phyloP scores from a whole-genome alignment of 2,113 vertebrate genomes.

The Microcebus murinus region DNA sequence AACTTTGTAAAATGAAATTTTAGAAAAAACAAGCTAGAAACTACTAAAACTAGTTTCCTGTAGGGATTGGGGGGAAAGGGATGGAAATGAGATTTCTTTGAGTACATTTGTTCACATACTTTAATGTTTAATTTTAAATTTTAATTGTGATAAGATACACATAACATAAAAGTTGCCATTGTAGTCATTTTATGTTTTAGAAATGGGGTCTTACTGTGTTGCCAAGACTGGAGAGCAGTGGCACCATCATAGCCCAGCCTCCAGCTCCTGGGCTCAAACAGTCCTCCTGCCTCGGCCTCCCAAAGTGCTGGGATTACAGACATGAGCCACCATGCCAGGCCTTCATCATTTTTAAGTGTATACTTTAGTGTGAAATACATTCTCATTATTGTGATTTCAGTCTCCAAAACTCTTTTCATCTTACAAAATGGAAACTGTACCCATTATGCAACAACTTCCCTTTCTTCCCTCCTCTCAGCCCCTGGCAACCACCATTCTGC shows the following conservation, averaged over 20 bases:
- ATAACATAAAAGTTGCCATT: neutral
- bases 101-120: neutral
- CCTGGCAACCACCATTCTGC: neutral
- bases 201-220: too few species aligned
- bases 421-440: neutral
- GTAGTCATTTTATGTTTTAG: neutral
- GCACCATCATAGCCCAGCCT: too few species aligned
- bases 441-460: neutral
- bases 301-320: too few species aligned
- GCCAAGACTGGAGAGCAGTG: too few species aligned
- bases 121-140: neutral
- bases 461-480: neutral
- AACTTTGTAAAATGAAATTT: neutral
- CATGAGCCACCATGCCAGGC: too few species aligned
- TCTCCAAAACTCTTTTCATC: neutral
- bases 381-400: neutral
- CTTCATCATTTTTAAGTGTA: neutral
- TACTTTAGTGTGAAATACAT: neutral
- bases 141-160: neutral
- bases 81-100: neutral
- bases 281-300: too few species aligned
- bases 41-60: neutral
- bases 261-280: too few species aligned
- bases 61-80: neutral
- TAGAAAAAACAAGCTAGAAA: neutral